Percentiles rank a stretch among this genome's conserved stretches.
These are phyloP conservation scores for Corbicula japonica DNA, from an alignment of 2,888 invertebrate genomes.

Conservation along the genomic window DNA sequence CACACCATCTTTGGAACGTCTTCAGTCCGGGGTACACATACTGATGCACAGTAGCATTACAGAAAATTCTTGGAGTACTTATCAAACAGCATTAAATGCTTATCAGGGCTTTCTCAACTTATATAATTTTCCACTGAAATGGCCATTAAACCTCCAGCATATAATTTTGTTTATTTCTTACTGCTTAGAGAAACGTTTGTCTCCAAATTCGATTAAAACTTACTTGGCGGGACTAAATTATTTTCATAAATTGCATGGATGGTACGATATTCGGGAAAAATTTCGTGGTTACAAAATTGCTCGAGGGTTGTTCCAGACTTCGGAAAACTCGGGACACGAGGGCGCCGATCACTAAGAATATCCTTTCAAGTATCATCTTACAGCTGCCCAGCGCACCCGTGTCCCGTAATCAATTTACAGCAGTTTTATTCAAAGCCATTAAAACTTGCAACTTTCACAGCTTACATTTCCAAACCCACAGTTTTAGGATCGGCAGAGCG, in stretches of 20 bases:
- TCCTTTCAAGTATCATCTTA: not conserved
- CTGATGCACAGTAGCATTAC: not conserved
- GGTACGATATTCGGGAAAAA: not conserved
- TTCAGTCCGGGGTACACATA: not conserved
- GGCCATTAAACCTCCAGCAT: not conserved
- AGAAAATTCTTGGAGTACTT: not conserved
- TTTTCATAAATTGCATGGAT: slow-evolving; percentile 1
- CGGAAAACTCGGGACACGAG: not conserved
- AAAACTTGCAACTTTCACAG: not conserved
- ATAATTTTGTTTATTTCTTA: not conserved
- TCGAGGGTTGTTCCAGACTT: slow-evolving; percentile 14
- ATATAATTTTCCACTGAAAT: not conserved
- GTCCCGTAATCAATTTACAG: not conserved
- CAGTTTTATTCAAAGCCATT: not conserved
- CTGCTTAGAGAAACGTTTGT: not conserved
- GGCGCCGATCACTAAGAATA: not conserved
- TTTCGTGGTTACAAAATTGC: slow-evolving; percentile 10
- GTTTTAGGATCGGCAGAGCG: no score
- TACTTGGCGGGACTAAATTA: slow-evolving; percentile 6
- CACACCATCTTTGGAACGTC: slow-evolving; percentile 11
- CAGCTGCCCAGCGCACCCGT: not conserved
- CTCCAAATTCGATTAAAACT: not conserved
- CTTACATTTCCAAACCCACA: not conserved
- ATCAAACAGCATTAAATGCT: not conserved
- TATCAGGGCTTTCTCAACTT: not conserved